Percentiles rank a stretch among this genome's conserved stretches.
Conservation (phyloP, 30 jellyfish, hydroid and myxozoan species). For the Aurelia sp. region DNA sequence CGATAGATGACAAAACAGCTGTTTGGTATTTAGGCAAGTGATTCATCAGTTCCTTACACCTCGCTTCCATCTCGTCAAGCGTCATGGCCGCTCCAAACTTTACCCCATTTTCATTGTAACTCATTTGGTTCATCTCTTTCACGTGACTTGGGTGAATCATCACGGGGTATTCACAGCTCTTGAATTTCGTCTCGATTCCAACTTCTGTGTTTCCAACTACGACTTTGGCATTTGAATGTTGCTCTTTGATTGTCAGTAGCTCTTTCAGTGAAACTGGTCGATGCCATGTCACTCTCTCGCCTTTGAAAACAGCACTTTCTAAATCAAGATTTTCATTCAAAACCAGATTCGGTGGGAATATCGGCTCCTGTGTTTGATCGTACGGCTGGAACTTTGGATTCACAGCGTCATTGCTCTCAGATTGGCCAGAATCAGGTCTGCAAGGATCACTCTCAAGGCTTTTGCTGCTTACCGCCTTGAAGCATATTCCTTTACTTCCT, state of each 20-base stretch:
- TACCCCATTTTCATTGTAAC: constrained; percentile 2
- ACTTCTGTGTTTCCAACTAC: constrained; percentile 49
- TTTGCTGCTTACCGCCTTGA: too few species aligned
- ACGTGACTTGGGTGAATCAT: constrained; percentile 31
- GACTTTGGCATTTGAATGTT: constrained; percentile 32
- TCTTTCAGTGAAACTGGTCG: constrained; percentile 14
- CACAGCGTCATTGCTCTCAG: too few species aligned
- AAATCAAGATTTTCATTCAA: neutral
- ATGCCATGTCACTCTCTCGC: constrained; percentile 25
- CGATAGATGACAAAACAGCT: constrained; percentile 3
- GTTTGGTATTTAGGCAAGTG: neutral
- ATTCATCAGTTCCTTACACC: constrained; percentile 2
- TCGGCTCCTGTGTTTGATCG: constrained; percentile 51
- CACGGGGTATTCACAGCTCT: constrained; percentile 19
- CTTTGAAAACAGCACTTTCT: constrained; percentile 24
- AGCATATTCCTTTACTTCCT: too few species aligned
- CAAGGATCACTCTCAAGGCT: too few species aligned
- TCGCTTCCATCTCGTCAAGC: constrained; percentile 11
- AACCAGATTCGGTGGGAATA: constrained; percentile 23
- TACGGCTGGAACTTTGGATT: constrained; percentile 4
- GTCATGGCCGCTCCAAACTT: constrained; percentile 51
- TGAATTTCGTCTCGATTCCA: constrained; percentile 49
- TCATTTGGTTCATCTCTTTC: constrained; percentile 24
- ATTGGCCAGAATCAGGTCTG: too few species aligned
- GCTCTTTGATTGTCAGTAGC: neutral